phyloP scores from a whole-genome alignment of 2,888 invertebrate genomes.

The Acrobasis suavella region DNA sequence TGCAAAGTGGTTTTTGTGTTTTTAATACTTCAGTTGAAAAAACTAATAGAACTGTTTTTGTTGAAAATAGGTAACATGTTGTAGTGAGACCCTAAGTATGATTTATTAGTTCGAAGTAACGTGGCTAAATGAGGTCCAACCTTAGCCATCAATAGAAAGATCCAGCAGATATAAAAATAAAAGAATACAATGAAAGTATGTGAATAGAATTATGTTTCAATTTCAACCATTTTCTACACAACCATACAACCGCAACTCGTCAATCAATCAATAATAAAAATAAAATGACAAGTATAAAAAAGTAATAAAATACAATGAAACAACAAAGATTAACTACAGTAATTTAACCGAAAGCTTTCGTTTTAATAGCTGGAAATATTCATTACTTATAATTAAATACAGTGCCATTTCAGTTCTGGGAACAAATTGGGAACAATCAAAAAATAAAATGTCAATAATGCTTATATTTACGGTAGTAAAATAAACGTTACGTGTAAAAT shows the following conservation, averaged over 20 bases:
- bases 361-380: constrained; percentile 6
- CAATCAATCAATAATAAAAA: constrained; percentile 12
- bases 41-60: no score
- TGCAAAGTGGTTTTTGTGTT: no score
- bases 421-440: constrained; percentile 8
- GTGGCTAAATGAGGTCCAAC: neutral
- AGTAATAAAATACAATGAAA: constrained; percentile 8
- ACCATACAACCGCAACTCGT: constrained; percentile 7
- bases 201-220: constrained; percentile 5
- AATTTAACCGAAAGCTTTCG: constrained; percentile 1
- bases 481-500: constrained; percentile 17
- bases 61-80: no score
- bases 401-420: constrained; percentile 13
- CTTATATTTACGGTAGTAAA: constrained; percentile 7
- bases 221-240: constrained; percentile 13
- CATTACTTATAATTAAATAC: constrained; percentile 1
- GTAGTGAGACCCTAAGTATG: no score
- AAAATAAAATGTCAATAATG: constrained; percentile 13
- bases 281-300: constrained; percentile 13
- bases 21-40: no score
- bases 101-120: no score
- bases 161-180: neutral
- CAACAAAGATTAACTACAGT: constrained; percentile 1
- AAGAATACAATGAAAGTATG: constrained; percentile 11
- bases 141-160: neutral